A percentile compares a stretch with the other conserved stretches of the same genome.
These are phyloP conservation scores for Labroides dimidiatus DNA, from an alignment of 2,797 vertebrate species.

Conservation along the genomic window DNA sequence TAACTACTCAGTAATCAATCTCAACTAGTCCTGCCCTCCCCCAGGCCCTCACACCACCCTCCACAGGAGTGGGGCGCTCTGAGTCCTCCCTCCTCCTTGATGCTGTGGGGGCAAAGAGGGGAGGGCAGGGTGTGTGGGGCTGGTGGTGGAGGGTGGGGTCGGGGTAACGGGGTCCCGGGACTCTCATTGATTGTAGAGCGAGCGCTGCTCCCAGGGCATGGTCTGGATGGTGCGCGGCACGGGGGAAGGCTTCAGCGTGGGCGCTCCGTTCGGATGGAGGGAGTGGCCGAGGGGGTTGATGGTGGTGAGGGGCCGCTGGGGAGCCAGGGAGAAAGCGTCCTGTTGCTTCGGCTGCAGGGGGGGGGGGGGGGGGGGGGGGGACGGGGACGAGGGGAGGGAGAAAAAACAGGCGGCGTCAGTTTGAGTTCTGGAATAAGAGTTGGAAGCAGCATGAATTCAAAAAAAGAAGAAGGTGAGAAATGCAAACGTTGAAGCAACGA, in stretches of 20 bases:
- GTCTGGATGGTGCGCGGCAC: slow-evolving; percentile 81
- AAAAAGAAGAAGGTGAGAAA: neutral
- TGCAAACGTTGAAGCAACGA: neutral
- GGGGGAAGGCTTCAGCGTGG: slow-evolving; percentile 81
- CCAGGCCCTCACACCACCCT: slow-evolving; percentile 54
- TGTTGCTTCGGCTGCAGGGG: slow-evolving; percentile 74
- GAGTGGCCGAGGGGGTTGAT: slow-evolving; percentile 81
- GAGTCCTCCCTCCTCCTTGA: slow-evolving; percentile 53
- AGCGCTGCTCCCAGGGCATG: slow-evolving; percentile 84
- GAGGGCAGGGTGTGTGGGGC: slow-evolving; percentile 17
- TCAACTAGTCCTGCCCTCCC: slow-evolving; percentile 71
- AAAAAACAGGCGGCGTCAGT: neutral
- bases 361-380: too few relatives aligned
- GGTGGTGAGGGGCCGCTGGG: slow-evolving; percentile 79
- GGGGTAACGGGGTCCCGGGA: slow-evolving; percentile 20
- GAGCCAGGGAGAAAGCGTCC: slow-evolving; percentile 80
- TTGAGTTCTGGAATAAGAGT: neutral
- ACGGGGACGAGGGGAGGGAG: too few relatives aligned
- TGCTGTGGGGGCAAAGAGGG: slow-evolving; percentile 27
- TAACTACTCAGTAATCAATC: slow-evolving; percentile 80
- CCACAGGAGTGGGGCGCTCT: slow-evolving; percentile 48
- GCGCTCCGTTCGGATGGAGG: slow-evolving; percentile 78
- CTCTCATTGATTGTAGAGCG: slow-evolving; percentile 83
- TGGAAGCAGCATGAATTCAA: neutral
- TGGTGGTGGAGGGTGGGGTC: slow-evolving; percentile 10